These are phyloP conservation scores for Acromyrmex heyeri DNA, from an alignment of 1,140 invertebrate genomes.

Conservation along the genomic window DNA sequence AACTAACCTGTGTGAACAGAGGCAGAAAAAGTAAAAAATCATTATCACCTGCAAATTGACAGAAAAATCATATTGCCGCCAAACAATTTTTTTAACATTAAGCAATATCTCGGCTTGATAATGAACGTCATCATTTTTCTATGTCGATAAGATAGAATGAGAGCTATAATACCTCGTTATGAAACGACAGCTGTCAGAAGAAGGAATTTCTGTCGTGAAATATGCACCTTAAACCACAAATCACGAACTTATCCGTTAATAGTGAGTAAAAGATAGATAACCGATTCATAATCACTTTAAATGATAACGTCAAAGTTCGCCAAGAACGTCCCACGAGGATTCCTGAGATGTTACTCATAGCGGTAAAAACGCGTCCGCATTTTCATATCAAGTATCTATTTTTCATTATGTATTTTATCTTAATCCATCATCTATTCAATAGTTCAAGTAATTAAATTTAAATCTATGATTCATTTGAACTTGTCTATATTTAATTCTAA, in stretches of 20 bases:
- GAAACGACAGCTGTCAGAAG: slow-evolving; percentile 6
- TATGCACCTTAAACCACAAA: slow-evolving; percentile 35
- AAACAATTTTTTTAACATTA: background rate
- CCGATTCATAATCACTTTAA: background rate
- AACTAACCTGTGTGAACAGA: background rate
- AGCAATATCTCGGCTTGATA: background rate
- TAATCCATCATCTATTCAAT: background rate
- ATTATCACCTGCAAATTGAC: background rate
- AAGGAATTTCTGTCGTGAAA: slow-evolving; percentile 1
- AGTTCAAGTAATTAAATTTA: background rate
- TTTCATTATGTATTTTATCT: background rate
- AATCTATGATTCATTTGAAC: background rate
- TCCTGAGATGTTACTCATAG: slow-evolving; percentile 15
- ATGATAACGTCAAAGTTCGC: slow-evolving; percentile 33
- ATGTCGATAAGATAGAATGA: background rate
- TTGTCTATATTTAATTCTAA: background rate
- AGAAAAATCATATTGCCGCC: background rate
- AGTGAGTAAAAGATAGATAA: background rate
- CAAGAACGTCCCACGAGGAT: slow-evolving; percentile 17
- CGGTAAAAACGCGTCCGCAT: background rate
- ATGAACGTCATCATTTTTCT: background rate
- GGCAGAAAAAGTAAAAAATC: background rate
- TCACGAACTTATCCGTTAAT: background rate
- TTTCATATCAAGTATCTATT: background rate
- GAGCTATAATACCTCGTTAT: background rate